A percentile compares a stretch with the other conserved stretches of the same genome.
phyloP scores from a whole-genome alignment of 2,888 invertebrate genomes.

The Microchrysa polita region DNA sequence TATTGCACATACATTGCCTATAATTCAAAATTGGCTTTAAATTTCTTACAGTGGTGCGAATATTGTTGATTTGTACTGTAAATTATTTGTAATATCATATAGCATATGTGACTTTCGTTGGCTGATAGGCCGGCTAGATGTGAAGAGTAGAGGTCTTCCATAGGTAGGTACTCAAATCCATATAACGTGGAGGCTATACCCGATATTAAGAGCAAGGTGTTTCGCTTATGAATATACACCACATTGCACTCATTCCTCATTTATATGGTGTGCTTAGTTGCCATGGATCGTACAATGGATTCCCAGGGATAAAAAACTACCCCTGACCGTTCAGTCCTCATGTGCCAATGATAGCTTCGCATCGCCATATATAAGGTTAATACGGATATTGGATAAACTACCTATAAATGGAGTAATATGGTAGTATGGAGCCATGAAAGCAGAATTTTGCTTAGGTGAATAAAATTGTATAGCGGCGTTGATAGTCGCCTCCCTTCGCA shows the following conservation, averaged over 20 bases:
- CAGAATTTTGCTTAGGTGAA: conserved; percentile 51
- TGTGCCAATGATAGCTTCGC: conserved; percentile 1
- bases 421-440: conserved; percentile 43
- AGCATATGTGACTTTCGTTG: conserved; percentile 22
- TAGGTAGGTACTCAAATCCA: conserved; percentile 34
- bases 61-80: not conserved
- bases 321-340: not conserved
- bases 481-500: conserved; percentile 31
- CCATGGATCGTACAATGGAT: conserved; percentile 2
- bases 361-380: conserved; percentile 30
- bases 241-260: conserved; percentile 7
- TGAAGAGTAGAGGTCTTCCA: conserved; percentile 2
- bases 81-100: not conserved
- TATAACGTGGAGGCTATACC: conserved; percentile 2
- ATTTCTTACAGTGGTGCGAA: not conserved
- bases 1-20: no score
- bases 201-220: conserved; percentile 48
- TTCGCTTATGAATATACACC: conserved; percentile 29
- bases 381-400: conserved; percentile 50
- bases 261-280: not conserved
- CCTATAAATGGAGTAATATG: conserved; percentile 49
- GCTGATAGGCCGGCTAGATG: not conserved
- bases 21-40: no score
- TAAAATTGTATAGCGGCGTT: conserved; percentile 45
- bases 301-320: conserved; percentile 3